A percentile compares a stretch with the other conserved stretches of the same genome.
Conservation (phyloP, 2,888 invertebrate species). For the Empis livida region DNA sequence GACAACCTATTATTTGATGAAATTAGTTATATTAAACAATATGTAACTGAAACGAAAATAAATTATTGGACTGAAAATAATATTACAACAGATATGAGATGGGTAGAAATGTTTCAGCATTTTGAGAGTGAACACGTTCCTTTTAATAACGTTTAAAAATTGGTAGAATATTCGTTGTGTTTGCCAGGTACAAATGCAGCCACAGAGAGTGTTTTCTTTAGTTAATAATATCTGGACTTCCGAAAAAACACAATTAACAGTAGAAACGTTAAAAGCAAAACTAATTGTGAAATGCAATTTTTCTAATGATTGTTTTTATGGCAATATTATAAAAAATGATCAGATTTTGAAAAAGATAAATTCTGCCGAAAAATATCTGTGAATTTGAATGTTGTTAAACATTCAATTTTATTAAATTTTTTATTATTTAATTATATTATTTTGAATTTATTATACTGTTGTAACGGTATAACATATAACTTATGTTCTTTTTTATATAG, state of each 20-base stretch:
- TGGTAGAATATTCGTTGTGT: slow-evolving; percentile 2
- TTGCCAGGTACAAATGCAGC: slow-evolving; percentile 2
- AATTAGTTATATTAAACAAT: too few species aligned
- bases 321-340: neutral
- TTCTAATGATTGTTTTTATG: neutral
- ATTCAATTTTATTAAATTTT: neutral
- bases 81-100: neutral
- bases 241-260: slow-evolving; percentile 2
- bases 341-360: neutral
- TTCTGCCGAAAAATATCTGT: neutral
- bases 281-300: neutral
- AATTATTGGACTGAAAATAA: too few species aligned
- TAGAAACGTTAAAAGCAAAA: slow-evolving; percentile 3
- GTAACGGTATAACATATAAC: too few species aligned
- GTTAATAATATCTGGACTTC: slow-evolving; percentile 3
- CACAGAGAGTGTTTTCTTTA: slow-evolving; percentile 2
- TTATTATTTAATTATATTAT: neutral
- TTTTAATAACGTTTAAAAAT: slow-evolving; percentile 2
- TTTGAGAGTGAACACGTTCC: neutral
- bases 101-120: neutral
- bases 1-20: too few species aligned
- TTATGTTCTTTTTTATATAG: too few species aligned
- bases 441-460: neutral
- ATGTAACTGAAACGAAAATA: too few species aligned
- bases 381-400: neutral